phyloP scores from a whole-genome alignment of 2,888 invertebrate species.

The Monochamus alternatus region DNA sequence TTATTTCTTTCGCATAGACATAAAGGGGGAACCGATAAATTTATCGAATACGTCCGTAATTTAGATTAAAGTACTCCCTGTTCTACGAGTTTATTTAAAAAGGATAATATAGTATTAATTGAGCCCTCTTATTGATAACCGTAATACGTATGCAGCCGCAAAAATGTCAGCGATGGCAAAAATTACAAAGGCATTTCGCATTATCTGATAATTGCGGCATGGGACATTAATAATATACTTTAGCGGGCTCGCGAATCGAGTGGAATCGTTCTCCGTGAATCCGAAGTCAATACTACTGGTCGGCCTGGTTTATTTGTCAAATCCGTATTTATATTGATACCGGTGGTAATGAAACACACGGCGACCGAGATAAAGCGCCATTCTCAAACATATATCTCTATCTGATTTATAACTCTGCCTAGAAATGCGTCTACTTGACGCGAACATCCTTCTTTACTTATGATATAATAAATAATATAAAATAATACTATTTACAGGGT shows the following conservation, averaged over 20 bases:
- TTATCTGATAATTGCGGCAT: constrained; percentile 58
- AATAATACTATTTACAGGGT: too few relatives aligned
- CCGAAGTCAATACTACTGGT: constrained; percentile 56
- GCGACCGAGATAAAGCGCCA: constrained; percentile 45
- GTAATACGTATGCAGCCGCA: background rate
- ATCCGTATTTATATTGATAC: constrained; percentile 52
- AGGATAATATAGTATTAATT: constrained; percentile 17
- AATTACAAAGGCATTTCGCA: constrained; percentile 16
- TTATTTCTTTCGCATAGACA: background rate
- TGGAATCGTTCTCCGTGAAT: constrained; percentile 57
- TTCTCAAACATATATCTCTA: constrained; percentile 53
- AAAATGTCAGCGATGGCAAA: constrained; percentile 16
- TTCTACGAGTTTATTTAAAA: constrained; percentile 13
- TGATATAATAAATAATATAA: too few relatives aligned
- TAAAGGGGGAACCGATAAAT: background rate
- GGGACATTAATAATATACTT: constrained; percentile 61
- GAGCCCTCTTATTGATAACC: constrained; percentile 4
- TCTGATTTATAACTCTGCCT: constrained; percentile 53
- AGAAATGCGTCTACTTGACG: constrained; percentile 47
- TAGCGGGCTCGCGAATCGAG: constrained; percentile 58
- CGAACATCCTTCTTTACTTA: too few relatives aligned
- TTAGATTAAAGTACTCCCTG: background rate
- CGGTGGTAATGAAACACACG: constrained; percentile 52
- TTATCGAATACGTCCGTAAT: constrained; percentile 1
- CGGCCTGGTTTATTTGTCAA: constrained; percentile 53